phyloP scores from a whole-genome alignment of 2,113 vertebrate genomes.

The Camelus dromedarius region DNA sequence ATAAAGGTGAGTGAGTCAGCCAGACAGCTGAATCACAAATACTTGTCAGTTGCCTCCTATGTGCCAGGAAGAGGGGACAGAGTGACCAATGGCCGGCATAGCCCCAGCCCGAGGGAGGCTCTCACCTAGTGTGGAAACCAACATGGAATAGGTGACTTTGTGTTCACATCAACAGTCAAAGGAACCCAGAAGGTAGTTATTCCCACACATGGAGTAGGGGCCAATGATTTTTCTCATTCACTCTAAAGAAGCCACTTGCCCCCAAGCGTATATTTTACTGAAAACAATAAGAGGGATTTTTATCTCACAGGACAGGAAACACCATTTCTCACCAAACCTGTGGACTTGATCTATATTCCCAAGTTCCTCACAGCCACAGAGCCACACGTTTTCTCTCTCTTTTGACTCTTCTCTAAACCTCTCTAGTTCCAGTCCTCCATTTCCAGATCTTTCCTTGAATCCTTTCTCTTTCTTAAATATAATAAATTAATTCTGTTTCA shows the following conservation, averaged over 20 bases:
- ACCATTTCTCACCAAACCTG: neutral
- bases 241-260: neutral
- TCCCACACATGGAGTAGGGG: neutral
- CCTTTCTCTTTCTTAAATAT: neutral
- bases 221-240: neutral
- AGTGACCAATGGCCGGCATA: neutral
- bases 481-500: constrained; percentile 6
- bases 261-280: neutral
- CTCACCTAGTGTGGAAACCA: neutral
- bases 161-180: neutral
- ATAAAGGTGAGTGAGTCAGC: neutral
- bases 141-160: neutral
- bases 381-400: neutral
- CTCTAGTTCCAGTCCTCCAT: neutral
- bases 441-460: neutral
- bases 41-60: neutral
- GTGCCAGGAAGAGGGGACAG: neutral
- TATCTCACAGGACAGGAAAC: neutral
- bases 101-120: neutral
- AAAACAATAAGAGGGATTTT: neutral
- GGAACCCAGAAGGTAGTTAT: neutral
- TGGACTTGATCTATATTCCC: neutral
- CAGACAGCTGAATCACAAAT: neutral
- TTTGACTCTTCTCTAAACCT: neutral
- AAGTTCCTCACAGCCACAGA: neutral